These are phyloP conservation scores for Halcyon malimbica DNA, from an alignment of 2,113 vertebrate genomes.

Conservation along the genomic window DNA sequence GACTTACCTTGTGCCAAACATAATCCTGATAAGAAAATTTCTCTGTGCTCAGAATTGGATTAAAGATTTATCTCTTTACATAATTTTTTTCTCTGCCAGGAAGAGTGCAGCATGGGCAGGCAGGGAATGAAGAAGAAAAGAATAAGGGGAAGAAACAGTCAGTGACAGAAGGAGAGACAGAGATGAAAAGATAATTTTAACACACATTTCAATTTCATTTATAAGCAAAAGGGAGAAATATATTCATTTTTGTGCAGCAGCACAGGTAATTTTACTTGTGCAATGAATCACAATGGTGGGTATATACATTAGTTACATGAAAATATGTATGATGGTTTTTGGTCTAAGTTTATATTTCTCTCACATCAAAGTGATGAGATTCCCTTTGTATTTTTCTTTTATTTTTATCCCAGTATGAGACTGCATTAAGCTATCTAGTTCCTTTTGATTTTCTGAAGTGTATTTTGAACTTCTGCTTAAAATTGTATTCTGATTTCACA, in stretches of 20 bases:
- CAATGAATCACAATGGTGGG: not conserved
- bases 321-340: not conserved
- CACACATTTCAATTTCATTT: not conserved
- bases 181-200: not conserved
- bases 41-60: not conserved
- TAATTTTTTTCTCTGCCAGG: not conserved
- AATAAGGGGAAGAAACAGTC: not conserved
- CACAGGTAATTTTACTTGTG: not conserved
- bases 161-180: not conserved
- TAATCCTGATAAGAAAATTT: conserved; percentile 15
- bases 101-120: not conserved
- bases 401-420: conserved; percentile 14
- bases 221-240: not conserved
- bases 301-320: not conserved
- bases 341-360: not conserved
- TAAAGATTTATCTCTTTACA: not conserved
- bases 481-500: not conserved
- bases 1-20: not conserved
- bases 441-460: conserved; percentile 17
- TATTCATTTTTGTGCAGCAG: not conserved
- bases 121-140: not conserved
- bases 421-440: not conserved
- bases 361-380: conserved; percentile 17
- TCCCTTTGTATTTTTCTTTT: conserved; percentile 36
- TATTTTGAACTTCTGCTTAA: conserved; percentile 3